Percentiles rank a stretch among this genome's conserved stretches.
These are phyloP conservation scores for Chrysaora quinquecirrha DNA, from an alignment of 30 jellyfish, hydroid and myxozoan genomes.

Conservation along the genomic window DNA sequence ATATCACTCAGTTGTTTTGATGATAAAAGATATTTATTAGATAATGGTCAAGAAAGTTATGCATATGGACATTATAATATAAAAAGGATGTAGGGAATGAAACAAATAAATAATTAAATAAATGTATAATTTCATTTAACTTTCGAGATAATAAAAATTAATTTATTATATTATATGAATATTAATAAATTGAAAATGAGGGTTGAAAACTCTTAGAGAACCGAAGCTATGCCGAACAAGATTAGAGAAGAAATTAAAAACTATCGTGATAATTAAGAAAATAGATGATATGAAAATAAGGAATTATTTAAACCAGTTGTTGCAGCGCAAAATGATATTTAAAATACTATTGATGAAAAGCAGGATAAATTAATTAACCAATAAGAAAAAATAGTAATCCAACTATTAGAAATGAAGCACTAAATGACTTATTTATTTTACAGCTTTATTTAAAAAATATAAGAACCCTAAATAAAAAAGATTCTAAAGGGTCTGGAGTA, in stretches of 20 bases:
- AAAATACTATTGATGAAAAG: slow-evolving; percentile 5
- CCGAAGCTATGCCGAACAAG: too few species aligned
- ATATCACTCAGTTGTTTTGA: slow-evolving; percentile 37
- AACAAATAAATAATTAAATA: too few species aligned
- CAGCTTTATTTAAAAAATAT: not conserved
- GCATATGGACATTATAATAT: slow-evolving; percentile 57
- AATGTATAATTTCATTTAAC: too few species aligned
- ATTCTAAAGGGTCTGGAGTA: not conserved
- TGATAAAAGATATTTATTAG: slow-evolving; percentile 55
- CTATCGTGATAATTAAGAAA: not conserved
- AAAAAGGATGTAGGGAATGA: too few species aligned
- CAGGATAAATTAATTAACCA: not conserved
- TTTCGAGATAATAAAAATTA: too few species aligned
- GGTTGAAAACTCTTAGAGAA: too few species aligned
- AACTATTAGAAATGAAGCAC: not conserved
- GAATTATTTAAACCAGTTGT: slow-evolving; percentile 3
- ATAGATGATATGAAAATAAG: slow-evolving; percentile 9
- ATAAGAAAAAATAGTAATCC: too few species aligned
- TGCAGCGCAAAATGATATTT: slow-evolving; percentile 5
- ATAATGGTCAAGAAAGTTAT: slow-evolving; percentile 8
- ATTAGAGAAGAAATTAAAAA: not conserved
- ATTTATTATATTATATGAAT: too few species aligned
- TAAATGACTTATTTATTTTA: not conserved
- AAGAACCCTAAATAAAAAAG: not conserved
- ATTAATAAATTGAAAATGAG: too few species aligned